These are phyloP conservation scores for Mormyrus lacerda DNA, from an alignment of 2,113 vertebrate genomes.

Conservation along the genomic window DNA sequence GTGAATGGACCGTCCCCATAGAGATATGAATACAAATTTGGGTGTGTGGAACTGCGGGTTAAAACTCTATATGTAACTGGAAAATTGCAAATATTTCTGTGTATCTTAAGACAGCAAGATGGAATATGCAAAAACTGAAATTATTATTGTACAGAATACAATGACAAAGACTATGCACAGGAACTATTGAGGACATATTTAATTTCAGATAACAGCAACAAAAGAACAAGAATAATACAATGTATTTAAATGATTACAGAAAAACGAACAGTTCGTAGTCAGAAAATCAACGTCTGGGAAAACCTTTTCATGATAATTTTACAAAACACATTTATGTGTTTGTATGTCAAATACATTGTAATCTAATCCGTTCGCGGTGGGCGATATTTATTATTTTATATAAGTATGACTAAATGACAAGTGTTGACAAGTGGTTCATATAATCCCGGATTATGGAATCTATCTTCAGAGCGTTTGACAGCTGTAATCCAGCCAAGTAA, in stretches of 20 bases:
- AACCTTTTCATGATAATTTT: neutral
- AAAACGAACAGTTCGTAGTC: neutral
- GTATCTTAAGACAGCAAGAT: neutral
- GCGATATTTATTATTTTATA: conserved; percentile 8
- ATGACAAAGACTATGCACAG: too few species aligned
- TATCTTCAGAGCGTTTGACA: neutral
- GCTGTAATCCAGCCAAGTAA: neutral
- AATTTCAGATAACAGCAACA: neutral
- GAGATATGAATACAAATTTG: neutral
- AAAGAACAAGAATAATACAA: neutral
- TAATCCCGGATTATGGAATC: conserved; percentile 15
- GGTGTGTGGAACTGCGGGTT: neutral
- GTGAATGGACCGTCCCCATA: neutral
- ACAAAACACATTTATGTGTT: neutral
- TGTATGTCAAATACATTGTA: neutral
- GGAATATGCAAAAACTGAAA: neutral
- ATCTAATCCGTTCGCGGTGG: neutral
- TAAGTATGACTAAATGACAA: neutral
- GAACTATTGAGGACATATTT: too few species aligned
- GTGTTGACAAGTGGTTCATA: too few species aligned
- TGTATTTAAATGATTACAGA: neutral
- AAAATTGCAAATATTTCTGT: neutral
- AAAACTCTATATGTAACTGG: neutral
- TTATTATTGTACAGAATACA: neutral
- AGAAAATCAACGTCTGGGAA: neutral